A percentile compares a stretch with the other conserved stretches of the same genome.
Conservation (phyloP, 2,888 invertebrate genomes). For the Diarsia rubi region DNA sequence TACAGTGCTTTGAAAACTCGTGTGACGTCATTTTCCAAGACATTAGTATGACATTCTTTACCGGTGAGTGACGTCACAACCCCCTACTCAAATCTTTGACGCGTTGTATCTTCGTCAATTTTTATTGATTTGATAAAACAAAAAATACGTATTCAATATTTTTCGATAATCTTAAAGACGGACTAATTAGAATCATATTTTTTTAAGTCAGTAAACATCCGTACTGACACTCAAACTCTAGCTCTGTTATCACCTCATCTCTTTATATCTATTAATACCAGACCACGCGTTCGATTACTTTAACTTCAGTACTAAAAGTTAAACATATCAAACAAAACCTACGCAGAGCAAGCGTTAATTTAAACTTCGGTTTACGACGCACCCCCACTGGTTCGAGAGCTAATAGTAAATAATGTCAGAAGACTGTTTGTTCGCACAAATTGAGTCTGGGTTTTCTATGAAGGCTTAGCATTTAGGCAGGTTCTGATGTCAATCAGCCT, state of each 20-base stretch:
- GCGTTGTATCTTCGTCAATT: too few relatives aligned
- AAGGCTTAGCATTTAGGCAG: background rate
- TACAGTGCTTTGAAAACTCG: too few relatives aligned
- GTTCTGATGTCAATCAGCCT: background rate
- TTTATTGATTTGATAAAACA: too few relatives aligned
- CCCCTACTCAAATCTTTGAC: too few relatives aligned
- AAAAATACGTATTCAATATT: too few relatives aligned
- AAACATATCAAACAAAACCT: conserved; percentile 19
- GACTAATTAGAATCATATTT: too few relatives aligned
- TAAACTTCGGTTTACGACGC: conserved; percentile 56
- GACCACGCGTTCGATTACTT: conserved; percentile 27
- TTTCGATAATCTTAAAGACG: too few relatives aligned
- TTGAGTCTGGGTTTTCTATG: background rate
- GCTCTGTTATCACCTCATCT: background rate
- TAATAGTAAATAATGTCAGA: background rate
- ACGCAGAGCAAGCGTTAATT: conserved; percentile 43
- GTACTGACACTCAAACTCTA: background rate
- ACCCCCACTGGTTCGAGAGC: conserved; percentile 8
- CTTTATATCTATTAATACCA: background rate
- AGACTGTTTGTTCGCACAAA: conserved; percentile 15
- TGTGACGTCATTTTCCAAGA: too few relatives aligned
- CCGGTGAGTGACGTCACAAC: too few relatives aligned
- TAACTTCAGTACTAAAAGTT: conserved; percentile 40
- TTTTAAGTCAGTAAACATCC: too few relatives aligned
- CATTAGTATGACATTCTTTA: too few relatives aligned